Evolutionary conservation across 2,888 invertebrate genomes (phyloP).

Genomic region (Cephus rjabovi): DNA sequence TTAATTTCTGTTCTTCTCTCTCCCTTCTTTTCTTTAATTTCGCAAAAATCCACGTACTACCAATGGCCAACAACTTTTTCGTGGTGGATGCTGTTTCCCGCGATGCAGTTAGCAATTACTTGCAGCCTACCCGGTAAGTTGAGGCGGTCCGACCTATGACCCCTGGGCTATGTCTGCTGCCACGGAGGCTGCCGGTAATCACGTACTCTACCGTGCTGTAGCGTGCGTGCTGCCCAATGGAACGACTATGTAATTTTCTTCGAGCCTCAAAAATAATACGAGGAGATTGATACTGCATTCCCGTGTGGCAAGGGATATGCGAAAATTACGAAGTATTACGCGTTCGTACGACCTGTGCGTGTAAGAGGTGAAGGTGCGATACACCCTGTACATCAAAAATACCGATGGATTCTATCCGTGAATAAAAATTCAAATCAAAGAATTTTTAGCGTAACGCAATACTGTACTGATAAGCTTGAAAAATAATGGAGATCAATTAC

Average conservation of each 20-base stretch:
- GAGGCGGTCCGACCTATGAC: conserved; percentile 63
- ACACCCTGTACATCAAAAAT: neutral
- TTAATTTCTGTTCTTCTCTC: conserved; percentile 5
- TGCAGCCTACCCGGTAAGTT: conserved; percentile 58
- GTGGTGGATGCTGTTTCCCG: conserved; percentile 49
- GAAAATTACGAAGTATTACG: neutral
- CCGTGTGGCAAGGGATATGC: neutral
- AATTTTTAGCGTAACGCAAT: neutral
- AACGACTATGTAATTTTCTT: conserved; percentile 58
- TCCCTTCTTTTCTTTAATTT: neutral
- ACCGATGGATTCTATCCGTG: neutral
- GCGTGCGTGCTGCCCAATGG: conserved; percentile 39
- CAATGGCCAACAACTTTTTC: neutral
- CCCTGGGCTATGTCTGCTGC: conserved; percentile 54
- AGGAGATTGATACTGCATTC: conserved; percentile 37
- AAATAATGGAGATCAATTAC: neutral
- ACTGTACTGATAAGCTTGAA: neutral
- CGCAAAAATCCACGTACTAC: conserved; percentile 20
- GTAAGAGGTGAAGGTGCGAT: neutral
- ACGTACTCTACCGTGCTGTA: conserved; percentile 57
- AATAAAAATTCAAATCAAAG: neutral
- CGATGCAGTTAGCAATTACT: conserved; percentile 61
- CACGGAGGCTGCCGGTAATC: conserved; percentile 60
- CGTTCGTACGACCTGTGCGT: neutral
- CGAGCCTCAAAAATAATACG: conserved; percentile 55